A percentile compares a stretch with the other conserved stretches of the same genome.
These are phyloP conservation scores for Coregonus sp. DNA, from an alignment of 2,797 vertebrate genomes.

Conservation along the genomic window DNA sequence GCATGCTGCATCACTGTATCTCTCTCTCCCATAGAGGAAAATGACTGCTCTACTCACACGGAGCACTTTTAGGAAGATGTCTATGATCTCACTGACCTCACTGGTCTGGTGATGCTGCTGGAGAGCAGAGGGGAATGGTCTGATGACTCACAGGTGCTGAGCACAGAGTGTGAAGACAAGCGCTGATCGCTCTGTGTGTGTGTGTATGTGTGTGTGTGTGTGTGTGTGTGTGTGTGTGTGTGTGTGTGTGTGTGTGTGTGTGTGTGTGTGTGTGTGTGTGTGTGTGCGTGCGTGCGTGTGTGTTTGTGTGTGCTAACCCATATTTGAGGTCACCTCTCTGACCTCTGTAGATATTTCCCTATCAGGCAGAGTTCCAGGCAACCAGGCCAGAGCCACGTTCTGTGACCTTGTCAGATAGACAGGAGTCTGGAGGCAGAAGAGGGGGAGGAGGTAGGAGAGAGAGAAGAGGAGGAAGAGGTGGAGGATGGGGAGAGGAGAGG, in stretches of 20 bases:
- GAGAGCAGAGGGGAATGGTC: neutral
- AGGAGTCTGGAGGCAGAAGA: neutral
- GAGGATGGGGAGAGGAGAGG: neutral
- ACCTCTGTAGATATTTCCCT: slow-evolving; percentile 21
- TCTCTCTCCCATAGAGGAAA: neutral
- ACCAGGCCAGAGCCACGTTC: slow-evolving; percentile 26
- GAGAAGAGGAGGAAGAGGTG: neutral
- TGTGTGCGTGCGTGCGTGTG: neutral
- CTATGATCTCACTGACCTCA: slow-evolving; percentile 61
- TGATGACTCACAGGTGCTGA: neutral
- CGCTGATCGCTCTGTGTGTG: neutral
- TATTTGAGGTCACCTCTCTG: slow-evolving; percentile 41
- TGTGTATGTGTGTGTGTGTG: neutral
- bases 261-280: neutral
- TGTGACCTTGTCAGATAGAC: slow-evolving; percentile 27
- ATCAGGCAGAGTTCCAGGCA: slow-evolving; percentile 36
- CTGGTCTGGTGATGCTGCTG: slow-evolving; percentile 53
- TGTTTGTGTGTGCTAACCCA: slow-evolving; percentile 22
- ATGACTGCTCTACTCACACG: slow-evolving; percentile 49
- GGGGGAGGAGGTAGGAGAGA: neutral
- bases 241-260: neutral
- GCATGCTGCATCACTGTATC: neutral
- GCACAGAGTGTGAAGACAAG: neutral
- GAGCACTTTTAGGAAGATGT: slow-evolving; percentile 38
- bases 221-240: neutral